These are phyloP conservation scores for Agrotis segetum DNA, from an alignment of 2,888 invertebrate species.

Conservation along the genomic window DNA sequence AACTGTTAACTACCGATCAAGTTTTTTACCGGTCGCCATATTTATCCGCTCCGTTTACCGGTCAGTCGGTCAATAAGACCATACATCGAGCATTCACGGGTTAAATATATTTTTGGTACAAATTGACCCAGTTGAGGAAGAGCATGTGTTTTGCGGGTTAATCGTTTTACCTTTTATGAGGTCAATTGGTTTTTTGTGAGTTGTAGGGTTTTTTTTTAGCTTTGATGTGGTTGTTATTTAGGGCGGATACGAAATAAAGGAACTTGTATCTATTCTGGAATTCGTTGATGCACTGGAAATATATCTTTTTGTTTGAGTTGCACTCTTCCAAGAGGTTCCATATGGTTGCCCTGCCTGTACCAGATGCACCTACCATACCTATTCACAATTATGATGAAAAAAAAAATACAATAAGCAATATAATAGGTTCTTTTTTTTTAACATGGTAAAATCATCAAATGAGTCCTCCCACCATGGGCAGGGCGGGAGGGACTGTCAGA, in stretches of 20 bases:
- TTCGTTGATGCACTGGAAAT: background rate
- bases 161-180: constrained; percentile 28
- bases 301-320: background rate
- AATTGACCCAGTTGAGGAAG: constrained; percentile 50
- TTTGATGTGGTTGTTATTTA: background rate
- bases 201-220: background rate
- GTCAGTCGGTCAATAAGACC: constrained; percentile 65
- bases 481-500: no score
- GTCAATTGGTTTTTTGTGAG: constrained; percentile 34
- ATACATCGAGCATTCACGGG: constrained; percentile 46
- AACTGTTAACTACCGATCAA: constrained; percentile 41
- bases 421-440: no score
- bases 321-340: no score
- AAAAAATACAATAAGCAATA: no score
- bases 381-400: no score
- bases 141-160: constrained; percentile 15
- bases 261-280: background rate
- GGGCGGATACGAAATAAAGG: background rate
- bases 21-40: constrained; percentile 53
- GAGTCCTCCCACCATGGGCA: no score
- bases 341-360: no score
- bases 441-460: no score
- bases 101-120: constrained; percentile 59
- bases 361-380: no score
- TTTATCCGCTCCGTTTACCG: constrained; percentile 49